These are phyloP conservation scores for Ganaspis brasiliensis DNA, from an alignment of 2,888 invertebrate genomes.

Conservation along the genomic window DNA sequence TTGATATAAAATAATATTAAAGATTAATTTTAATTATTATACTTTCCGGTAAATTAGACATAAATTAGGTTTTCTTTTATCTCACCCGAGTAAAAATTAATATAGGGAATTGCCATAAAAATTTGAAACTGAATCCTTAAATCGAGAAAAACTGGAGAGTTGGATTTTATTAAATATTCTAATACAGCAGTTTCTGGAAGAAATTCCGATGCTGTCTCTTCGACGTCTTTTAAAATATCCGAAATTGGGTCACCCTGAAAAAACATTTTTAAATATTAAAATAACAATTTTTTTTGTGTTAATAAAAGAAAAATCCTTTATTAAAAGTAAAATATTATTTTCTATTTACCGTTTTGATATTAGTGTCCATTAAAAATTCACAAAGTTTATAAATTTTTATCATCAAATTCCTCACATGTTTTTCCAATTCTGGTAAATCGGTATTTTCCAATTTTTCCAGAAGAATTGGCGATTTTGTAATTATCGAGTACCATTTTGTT, in stretches of 20 bases:
- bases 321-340: background rate
- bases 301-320: background rate
- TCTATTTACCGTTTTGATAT: constrained; percentile 10
- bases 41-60: no score
- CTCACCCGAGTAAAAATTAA: constrained; percentile 68
- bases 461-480: constrained; percentile 62
- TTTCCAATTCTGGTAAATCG: constrained; percentile 61
- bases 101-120: constrained; percentile 53
- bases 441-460: constrained; percentile 61
- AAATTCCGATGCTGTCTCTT: constrained; percentile 54
- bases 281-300: background rate
- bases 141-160: constrained; percentile 62
- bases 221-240: constrained; percentile 57
- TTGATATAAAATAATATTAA: background rate
- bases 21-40: constrained; percentile 1
- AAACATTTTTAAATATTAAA: constrained; percentile 51
- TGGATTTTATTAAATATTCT: constrained; percentile 66
- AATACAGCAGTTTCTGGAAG: constrained; percentile 69
- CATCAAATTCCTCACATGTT: constrained; percentile 63
- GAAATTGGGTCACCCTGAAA: constrained; percentile 43
- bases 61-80: no score
- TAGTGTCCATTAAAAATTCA: constrained; percentile 60
- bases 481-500: constrained; percentile 63
- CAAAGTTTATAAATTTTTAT: constrained; percentile 68
- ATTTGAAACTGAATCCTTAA: constrained; percentile 62